Conservation (phyloP, 2,888 invertebrate genomes). For the Anoncus sp. region DNA sequence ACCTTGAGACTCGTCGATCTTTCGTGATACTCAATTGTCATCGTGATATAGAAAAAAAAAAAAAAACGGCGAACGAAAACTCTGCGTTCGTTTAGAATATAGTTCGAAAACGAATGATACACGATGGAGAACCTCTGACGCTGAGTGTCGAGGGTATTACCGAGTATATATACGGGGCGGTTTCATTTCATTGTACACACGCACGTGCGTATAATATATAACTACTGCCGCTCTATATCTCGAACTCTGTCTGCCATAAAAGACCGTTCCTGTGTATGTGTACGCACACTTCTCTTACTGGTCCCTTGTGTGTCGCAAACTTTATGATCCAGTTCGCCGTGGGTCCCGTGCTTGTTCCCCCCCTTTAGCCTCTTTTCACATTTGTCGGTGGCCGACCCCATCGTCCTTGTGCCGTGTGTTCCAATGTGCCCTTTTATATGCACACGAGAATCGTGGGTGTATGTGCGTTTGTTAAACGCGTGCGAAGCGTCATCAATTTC, state of each 20-base stretch:
- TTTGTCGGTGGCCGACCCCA: slow-evolving; percentile 57
- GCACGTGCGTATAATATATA: slow-evolving; percentile 59
- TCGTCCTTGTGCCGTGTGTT: slow-evolving; percentile 54
- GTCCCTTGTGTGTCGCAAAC: slow-evolving; percentile 48
- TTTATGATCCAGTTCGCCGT: slow-evolving; percentile 64
- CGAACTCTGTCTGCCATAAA: slow-evolving; percentile 52
- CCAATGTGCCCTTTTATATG: not conserved
- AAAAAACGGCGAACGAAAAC: not conserved
- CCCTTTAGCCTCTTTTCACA: slow-evolving; percentile 46
- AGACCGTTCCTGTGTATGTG: slow-evolving; percentile 36
- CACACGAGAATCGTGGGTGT: slow-evolving; percentile 10
- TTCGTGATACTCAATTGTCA: slow-evolving; percentile 18
- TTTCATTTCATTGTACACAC: slow-evolving; percentile 63
- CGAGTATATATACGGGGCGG: slow-evolving; percentile 51
- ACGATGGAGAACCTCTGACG: slow-evolving; percentile 58
- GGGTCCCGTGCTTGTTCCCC: slow-evolving; percentile 34
- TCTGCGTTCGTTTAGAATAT: not conserved
- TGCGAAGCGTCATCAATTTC: slow-evolving; percentile 50
- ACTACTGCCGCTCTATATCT: slow-evolving; percentile 27
- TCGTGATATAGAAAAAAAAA: not conserved
- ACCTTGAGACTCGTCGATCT: not conserved
- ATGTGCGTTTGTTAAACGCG: slow-evolving; percentile 36
- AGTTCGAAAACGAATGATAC: not conserved
- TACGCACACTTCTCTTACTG: slow-evolving; percentile 22
- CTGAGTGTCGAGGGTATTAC: slow-evolving; percentile 31